phyloP scores from a whole-genome alignment of 1,140 invertebrate species.

The Habropoda laboriosa region DNA sequence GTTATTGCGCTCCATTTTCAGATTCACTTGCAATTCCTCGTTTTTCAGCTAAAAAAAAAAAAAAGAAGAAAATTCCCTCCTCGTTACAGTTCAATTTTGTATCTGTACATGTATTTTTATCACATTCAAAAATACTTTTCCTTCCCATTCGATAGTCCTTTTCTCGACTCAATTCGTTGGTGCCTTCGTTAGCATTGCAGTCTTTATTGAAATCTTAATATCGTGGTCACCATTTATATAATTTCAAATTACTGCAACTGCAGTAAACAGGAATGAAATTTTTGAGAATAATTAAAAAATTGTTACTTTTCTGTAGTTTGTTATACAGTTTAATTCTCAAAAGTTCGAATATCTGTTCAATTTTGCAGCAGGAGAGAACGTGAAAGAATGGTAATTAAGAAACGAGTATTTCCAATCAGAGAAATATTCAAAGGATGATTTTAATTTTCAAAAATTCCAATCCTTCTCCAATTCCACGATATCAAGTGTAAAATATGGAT shows the following conservation, averaged over 20 bases:
- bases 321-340: too few relatives aligned
- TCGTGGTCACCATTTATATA: too few relatives aligned
- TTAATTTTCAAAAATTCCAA: not conserved
- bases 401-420: too few relatives aligned
- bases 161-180: not conserved
- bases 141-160: not conserved
- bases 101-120: not conserved
- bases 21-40: conserved; percentile 23
- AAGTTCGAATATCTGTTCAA: too few relatives aligned
- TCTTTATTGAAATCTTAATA: conserved; percentile 21
- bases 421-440: too few relatives aligned
- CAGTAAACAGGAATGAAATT: too few relatives aligned
- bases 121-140: not conserved
- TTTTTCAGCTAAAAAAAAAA: not conserved
- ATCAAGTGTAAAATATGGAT: conserved; percentile 2
- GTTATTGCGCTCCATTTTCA: not conserved
- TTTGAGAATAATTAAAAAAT: too few relatives aligned
- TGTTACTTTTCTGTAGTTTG: too few relatives aligned
- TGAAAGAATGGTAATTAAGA: too few relatives aligned
- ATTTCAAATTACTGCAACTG: too few relatives aligned
- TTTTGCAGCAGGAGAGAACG: too few relatives aligned
- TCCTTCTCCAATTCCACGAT: not conserved
- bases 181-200: not conserved
- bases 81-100: not conserved
- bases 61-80: not conserved